Evolutionary conservation across 2,797 vertebrate species (phyloP).

Genomic region (Lateolabrax maculatus): DNA sequence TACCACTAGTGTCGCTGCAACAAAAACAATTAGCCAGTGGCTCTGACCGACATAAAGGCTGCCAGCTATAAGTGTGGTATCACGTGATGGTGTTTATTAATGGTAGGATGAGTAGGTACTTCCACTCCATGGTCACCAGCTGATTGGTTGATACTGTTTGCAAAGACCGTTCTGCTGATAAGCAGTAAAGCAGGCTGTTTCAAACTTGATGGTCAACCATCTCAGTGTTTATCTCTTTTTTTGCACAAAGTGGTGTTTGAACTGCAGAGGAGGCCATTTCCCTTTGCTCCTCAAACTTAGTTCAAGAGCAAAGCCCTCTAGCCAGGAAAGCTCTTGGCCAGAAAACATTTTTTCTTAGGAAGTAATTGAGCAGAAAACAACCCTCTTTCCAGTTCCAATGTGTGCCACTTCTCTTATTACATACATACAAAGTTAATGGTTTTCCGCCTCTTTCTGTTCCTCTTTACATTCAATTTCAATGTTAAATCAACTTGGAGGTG

Average conservation of each 20-base stretch:
- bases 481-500: conserved; percentile 6
- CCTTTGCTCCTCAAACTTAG: conserved; percentile 15
- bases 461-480: conserved; percentile 22
- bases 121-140: conserved; percentile 2
- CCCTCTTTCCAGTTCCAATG: background rate
- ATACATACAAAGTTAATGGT: background rate
- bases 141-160: conserved; percentile 13
- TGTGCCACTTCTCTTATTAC: background rate
- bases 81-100: conserved; percentile 5
- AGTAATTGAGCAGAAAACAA: conserved; percentile 20
- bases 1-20: background rate
- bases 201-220: conserved; percentile 11
- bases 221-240: conserved; percentile 17
- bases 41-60: background rate
- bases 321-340: background rate
- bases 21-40: background rate
- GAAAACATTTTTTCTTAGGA: background rate
- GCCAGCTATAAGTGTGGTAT: background rate
- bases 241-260: conserved; percentile 28
- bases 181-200: conserved; percentile 18
- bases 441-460: background rate
- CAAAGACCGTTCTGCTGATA: conserved; percentile 6
- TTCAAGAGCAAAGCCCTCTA: conserved; percentile 20
- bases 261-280: conserved; percentile 16
- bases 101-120: background rate